These are phyloP conservation scores for Sinocyclocheilus maitianheensis DNA, from an alignment of 2,113 vertebrate species.

Conservation along the genomic window DNA sequence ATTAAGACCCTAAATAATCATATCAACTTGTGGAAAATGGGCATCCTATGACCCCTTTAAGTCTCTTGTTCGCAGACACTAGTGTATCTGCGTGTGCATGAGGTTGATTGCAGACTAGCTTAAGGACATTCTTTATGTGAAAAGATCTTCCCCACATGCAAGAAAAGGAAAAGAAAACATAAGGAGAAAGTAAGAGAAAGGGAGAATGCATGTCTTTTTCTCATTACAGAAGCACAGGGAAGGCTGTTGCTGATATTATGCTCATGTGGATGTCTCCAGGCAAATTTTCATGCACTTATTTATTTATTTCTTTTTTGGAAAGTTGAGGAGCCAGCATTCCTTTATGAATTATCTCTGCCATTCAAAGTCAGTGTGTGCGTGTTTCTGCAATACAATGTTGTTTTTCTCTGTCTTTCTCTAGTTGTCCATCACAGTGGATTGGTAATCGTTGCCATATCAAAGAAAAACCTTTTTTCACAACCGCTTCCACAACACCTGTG, in stretches of 20 bases:
- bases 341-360: neutral
- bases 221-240: slow-evolving; percentile 10
- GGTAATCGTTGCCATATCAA: slow-evolving; percentile 85
- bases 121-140: slow-evolving; percentile 19
- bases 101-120: neutral
- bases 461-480: slow-evolving; percentile 54
- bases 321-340: neutral
- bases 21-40: too few species aligned
- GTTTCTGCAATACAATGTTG: neutral
- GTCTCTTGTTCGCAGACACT: neutral
- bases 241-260: neutral
- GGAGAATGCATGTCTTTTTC: neutral
- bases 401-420: slow-evolving; percentile 58
- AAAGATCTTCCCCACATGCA: neutral
- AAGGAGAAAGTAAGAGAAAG: neutral
- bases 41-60: neutral
- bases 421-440: slow-evolving; percentile 82
- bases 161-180: neutral
- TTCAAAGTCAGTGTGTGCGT: neutral
- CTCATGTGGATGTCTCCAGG: slow-evolving; percentile 19
- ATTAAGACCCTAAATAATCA: too few species aligned
- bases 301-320: slow-evolving; percentile 2
- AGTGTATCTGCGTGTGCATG: neutral
- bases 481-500: slow-evolving; percentile 44
- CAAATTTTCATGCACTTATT: neutral